phyloP scores from a whole-genome alignment of 2,888 invertebrate species.

The Bhutanitis thaidina region DNA sequence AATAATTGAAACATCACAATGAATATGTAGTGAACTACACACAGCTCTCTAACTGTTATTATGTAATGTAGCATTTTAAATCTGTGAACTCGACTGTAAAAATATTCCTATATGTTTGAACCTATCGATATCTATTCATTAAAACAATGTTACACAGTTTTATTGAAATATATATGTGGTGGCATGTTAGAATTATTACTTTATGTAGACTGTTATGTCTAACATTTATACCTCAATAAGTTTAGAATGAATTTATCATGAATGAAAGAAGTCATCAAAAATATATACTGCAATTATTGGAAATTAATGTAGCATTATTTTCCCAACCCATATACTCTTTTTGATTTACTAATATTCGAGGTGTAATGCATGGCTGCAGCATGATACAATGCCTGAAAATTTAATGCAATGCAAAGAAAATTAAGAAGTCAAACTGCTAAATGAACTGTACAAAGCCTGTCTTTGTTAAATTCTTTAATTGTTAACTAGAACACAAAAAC shows the following conservation, averaged over 20 bases:
- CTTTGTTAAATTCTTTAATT: not conserved
- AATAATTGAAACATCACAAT: slow-evolving; percentile 3
- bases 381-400: not conserved
- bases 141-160: slow-evolving; percentile 40
- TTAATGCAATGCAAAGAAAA: not conserved
- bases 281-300: slow-evolving; percentile 67
- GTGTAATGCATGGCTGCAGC: not conserved
- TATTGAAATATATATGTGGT: slow-evolving; percentile 47
- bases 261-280: slow-evolving; percentile 48
- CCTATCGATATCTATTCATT: slow-evolving; percentile 34
- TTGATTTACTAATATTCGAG: not conserved
- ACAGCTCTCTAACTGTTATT: slow-evolving; percentile 55
- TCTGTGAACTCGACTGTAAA: slow-evolving; percentile 31
- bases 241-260: slow-evolving; percentile 65
- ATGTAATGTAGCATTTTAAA: slow-evolving; percentile 46
- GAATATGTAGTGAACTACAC: slow-evolving; percentile 1
- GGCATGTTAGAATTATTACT: slow-evolving; percentile 59
- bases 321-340: slow-evolving; percentile 22
- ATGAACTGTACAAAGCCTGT: not conserved
- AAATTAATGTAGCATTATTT: slow-evolving; percentile 51
- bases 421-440: not conserved
- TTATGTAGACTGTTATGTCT: slow-evolving; percentile 65
- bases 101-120: slow-evolving; percentile 25
- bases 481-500: slow-evolving; percentile 25
- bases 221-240: slow-evolving; percentile 75